phyloP scores from a whole-genome alignment of 2,888 invertebrate species.

The Cantharis rustica region DNA sequence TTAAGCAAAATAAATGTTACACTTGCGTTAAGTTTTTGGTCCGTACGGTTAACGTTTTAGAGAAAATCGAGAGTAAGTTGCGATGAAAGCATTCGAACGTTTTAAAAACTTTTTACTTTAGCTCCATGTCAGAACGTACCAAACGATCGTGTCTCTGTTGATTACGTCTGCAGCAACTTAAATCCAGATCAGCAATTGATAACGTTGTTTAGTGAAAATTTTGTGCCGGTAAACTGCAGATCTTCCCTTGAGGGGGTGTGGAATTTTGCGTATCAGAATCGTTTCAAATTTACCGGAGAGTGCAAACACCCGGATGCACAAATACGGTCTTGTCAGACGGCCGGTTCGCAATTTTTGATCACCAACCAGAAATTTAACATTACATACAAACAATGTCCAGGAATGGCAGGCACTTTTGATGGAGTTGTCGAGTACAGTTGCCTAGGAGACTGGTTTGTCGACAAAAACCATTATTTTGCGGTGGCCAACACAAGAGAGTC shows the following conservation, averaged over 20 bases:
- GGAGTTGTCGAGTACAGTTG: slow-evolving; percentile 93
- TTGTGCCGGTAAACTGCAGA: slow-evolving; percentile 87
- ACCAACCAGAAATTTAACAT: slow-evolving; percentile 97
- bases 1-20: slow-evolving; percentile 73
- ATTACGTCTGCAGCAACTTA: slow-evolving; percentile 76
- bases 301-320: slow-evolving; percentile 88
- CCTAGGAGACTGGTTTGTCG: slow-evolving; percentile 93
- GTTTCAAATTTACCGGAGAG: slow-evolving; percentile 89
- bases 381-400: slow-evolving; percentile 87
- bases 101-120: slow-evolving; percentile 44
- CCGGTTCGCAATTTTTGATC: slow-evolving; percentile 93
- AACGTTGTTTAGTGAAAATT: slow-evolving; percentile 88
- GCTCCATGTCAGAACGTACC: slow-evolving; percentile 77
- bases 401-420: slow-evolving; percentile 88
- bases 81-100: neutral
- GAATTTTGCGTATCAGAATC: slow-evolving; percentile 84
- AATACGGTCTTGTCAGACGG: slow-evolving; percentile 92
- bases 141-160: slow-evolving; percentile 69
- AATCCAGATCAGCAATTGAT: slow-evolving; percentile 79
- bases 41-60: slow-evolving; percentile 85
- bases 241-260: slow-evolving; percentile 95
- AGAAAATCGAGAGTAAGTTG: slow-evolving; percentile 83
- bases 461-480: slow-evolving; percentile 95
- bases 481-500: slow-evolving; percentile 97
- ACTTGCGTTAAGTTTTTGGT: slow-evolving; percentile 85